Percentiles rank a stretch among this genome's conserved stretches.
These are phyloP conservation scores for Drosophila asahinai DNA, from an alignment of 1,140 invertebrate species.

Conservation along the genomic window DNA sequence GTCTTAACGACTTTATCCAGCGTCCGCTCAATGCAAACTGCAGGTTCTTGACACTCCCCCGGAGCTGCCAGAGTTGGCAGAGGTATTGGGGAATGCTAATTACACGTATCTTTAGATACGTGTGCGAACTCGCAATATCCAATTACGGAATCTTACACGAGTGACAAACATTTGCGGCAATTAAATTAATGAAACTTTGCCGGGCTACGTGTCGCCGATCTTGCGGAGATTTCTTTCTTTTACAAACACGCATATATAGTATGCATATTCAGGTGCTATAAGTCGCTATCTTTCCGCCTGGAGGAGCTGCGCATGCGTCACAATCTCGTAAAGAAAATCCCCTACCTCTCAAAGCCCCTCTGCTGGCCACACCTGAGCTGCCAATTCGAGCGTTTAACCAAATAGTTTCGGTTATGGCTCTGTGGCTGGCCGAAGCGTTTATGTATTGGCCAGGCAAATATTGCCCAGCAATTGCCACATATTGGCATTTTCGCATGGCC, in stretches of 20 bases:
- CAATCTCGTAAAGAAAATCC: not conserved
- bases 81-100: constrained; percentile 44
- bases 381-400: constrained; percentile 58
- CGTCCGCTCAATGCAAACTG: constrained; percentile 36
- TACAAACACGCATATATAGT: not conserved
- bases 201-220: constrained; percentile 60
- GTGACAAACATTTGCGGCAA: constrained; percentile 73
- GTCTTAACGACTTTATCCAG: constrained; percentile 54
- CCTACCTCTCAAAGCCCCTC: constrained; percentile 1
- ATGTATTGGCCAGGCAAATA: constrained; percentile 63
- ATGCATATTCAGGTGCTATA: constrained; percentile 38
- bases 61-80: too few species aligned
- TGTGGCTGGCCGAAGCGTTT: constrained; percentile 57
- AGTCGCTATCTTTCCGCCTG: constrained; percentile 38
- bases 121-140: constrained; percentile 62
- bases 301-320: constrained; percentile 62
- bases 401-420: constrained; percentile 49
- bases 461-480: constrained; percentile 48
- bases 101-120: constrained; percentile 59
- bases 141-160: constrained; percentile 67
- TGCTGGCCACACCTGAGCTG: constrained; percentile 31
- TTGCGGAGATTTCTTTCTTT: constrained; percentile 20
- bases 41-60: constrained; percentile 40
- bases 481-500: constrained; percentile 47
- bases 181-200: constrained; percentile 64